These are phyloP conservation scores for Nomia melanderi DNA, from an alignment of 1,140 invertebrate genomes.

Conservation along the genomic window DNA sequence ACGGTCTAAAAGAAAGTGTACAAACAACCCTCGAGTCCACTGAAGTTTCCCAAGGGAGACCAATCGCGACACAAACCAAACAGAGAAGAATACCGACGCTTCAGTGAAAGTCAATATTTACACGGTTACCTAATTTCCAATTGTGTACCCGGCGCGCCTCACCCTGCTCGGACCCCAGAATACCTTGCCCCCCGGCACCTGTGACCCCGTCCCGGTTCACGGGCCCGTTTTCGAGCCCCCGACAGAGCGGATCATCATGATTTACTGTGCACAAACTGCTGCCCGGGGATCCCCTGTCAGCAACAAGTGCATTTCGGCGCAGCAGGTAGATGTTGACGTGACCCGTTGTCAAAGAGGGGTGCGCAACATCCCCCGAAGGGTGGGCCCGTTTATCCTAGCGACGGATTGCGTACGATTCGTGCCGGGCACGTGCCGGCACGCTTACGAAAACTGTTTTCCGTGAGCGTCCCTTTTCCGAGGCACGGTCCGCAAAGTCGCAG, in stretches of 20 bases:
- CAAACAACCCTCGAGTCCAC: neutral
- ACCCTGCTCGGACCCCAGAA: neutral
- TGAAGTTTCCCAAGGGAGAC: neutral
- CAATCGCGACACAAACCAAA: neutral
- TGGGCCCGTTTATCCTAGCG: neutral
- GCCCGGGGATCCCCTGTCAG: neutral
- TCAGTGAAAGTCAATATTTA: slow-evolving; percentile 1
- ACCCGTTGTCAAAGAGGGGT: slow-evolving; percentile 33
- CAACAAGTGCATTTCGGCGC: slow-evolving; percentile 64
- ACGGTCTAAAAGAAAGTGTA: too few relatives aligned
- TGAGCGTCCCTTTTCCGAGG: neutral
- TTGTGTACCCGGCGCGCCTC: neutral
- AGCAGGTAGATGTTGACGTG: slow-evolving; percentile 67
- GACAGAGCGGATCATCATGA: slow-evolving; percentile 57
- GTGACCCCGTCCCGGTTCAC: neutral
- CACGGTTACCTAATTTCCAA: neutral
- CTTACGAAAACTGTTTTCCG: slow-evolving; percentile 24
- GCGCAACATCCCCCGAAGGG: neutral
- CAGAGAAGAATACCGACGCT: neutral
- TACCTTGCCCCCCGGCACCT: neutral
- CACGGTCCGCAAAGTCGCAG: neutral
- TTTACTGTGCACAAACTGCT: slow-evolving; percentile 51
- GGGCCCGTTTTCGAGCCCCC: neutral
- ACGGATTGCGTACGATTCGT: slow-evolving; percentile 11
- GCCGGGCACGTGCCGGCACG: slow-evolving; percentile 54